Percentiles rank a stretch among this genome's conserved stretches.
These are phyloP conservation scores for Argyresthia albistria DNA, from an alignment of 2,888 invertebrate species.

Conservation along the genomic window DNA sequence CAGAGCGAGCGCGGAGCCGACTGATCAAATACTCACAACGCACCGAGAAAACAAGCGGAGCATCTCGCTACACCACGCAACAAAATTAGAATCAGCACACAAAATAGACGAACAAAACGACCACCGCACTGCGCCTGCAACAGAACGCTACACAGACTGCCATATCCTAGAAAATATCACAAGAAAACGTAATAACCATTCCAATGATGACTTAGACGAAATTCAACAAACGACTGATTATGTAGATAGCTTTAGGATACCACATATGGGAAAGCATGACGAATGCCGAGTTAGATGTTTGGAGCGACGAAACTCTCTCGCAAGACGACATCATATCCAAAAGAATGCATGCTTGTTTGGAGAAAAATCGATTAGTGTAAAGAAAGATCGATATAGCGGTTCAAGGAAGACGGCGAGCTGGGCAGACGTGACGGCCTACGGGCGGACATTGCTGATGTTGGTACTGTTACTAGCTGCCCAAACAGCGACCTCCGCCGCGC, in stretches of 20 bases:
- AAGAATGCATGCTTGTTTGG: constrained; percentile 40
- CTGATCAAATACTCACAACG: not conserved
- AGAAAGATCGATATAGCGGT: constrained; percentile 44
- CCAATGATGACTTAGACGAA: constrained; percentile 48
- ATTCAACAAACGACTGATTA: constrained; percentile 47
- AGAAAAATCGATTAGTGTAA: constrained; percentile 45
- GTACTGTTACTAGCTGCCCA: not conserved
- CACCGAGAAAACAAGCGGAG: not conserved
- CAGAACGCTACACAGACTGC: constrained; percentile 16
- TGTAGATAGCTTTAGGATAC: constrained; percentile 51
- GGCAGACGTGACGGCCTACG: not conserved
- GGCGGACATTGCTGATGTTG: not conserved
- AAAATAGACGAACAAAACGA: constrained; percentile 10
- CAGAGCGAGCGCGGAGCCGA: not conserved
- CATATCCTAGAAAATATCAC: constrained; percentile 25
- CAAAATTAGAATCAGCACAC: not conserved
- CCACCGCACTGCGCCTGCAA: constrained; percentile 11
- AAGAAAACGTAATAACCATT: constrained; percentile 38
- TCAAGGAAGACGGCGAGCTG: constrained; percentile 33
- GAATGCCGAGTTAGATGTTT: constrained; percentile 30
- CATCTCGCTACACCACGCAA: not conserved
- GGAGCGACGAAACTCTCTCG: constrained; percentile 32
- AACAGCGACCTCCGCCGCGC: constrained; percentile 15
- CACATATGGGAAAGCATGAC: constrained; percentile 27
- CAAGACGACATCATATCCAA: constrained; percentile 9